These are phyloP conservation scores for Gallinago jamesoni DNA, from an alignment of 2,113 vertebrate genomes.

Conservation along the genomic window DNA sequence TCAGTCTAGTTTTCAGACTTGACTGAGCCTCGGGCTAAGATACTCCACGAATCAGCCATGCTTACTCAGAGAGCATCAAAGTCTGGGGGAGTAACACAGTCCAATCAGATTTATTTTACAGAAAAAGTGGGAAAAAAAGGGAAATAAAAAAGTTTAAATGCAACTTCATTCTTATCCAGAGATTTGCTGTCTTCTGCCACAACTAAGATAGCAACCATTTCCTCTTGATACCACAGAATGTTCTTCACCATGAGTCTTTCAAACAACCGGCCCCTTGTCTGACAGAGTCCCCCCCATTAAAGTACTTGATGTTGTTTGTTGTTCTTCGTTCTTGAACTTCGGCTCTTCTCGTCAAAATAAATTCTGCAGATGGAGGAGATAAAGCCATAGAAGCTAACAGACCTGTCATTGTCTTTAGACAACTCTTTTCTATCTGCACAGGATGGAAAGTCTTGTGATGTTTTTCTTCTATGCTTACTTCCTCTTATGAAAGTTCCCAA, in stretches of 20 bases:
- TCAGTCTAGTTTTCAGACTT: not conserved
- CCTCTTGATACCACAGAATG: not conserved
- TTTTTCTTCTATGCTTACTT: conserved; percentile 26
- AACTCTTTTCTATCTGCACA: not conserved
- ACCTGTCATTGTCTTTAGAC: conserved; percentile 4
- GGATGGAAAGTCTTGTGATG: not conserved
- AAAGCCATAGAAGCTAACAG: conserved; percentile 1
- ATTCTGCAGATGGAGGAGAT: conserved; percentile 5
- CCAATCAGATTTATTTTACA: not conserved
- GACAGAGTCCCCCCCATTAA: not conserved
- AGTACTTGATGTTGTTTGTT: not conserved
- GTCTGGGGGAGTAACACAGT: not conserved
- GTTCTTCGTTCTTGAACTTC: conserved; percentile 2
- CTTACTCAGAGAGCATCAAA: not conserved
- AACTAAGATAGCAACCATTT: not conserved
- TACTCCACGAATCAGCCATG: not conserved
- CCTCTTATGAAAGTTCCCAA: not conserved
- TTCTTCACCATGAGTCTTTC: not conserved
- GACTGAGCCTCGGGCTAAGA: not conserved
- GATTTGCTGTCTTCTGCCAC: not conserved
- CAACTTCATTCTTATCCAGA: not conserved
- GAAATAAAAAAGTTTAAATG: not conserved
- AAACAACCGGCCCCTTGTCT: not conserved
- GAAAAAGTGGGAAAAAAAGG: not conserved
- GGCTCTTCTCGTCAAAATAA: not conserved